phyloP scores from a whole-genome alignment of 2,113 vertebrate genomes.

The Eptatretus burgeri region DNA sequence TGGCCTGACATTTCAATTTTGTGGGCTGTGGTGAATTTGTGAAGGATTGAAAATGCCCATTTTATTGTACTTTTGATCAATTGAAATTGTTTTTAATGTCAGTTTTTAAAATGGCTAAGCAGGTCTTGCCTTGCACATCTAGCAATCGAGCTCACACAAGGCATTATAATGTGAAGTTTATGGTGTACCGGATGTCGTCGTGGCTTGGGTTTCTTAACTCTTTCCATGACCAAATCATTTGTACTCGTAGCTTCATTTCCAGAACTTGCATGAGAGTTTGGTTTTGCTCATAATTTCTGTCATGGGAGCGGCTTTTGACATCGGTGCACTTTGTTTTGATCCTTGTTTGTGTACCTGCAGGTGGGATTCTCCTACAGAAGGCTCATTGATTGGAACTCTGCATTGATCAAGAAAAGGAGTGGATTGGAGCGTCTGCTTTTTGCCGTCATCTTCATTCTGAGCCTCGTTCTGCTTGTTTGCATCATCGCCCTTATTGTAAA shows the following conservation, averaged over 20 bases:
- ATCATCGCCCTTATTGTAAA: conserved; percentile 25
- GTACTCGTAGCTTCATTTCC: too few species aligned
- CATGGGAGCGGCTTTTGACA: background rate
- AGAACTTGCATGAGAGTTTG: too few species aligned
- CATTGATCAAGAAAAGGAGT: conserved; percentile 25
- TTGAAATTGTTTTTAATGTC: too few species aligned
- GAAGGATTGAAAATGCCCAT: background rate
- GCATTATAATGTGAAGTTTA: too few species aligned
- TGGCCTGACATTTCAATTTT: background rate
- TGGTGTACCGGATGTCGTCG: too few species aligned
- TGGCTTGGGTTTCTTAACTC: too few species aligned
- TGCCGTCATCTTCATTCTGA: conserved; percentile 23
- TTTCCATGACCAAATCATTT: too few species aligned
- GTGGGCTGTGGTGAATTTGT: background rate
- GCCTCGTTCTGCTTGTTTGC: conserved; percentile 35
- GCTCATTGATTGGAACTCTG: conserved; percentile 15
- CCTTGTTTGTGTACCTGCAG: conserved; percentile 15
- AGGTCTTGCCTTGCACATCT: too few species aligned
- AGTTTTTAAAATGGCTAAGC: too few species aligned
- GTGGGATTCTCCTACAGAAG: conserved; percentile 53
- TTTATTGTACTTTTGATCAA: background rate
- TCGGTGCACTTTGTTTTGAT: background rate
- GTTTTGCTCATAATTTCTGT: too few species aligned
- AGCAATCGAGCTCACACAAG: too few species aligned
- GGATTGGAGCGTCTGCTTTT: conserved; percentile 43